These are phyloP conservation scores for Steatornis caripensis DNA, from an alignment of 2,113 vertebrate genomes.

Conservation along the genomic window DNA sequence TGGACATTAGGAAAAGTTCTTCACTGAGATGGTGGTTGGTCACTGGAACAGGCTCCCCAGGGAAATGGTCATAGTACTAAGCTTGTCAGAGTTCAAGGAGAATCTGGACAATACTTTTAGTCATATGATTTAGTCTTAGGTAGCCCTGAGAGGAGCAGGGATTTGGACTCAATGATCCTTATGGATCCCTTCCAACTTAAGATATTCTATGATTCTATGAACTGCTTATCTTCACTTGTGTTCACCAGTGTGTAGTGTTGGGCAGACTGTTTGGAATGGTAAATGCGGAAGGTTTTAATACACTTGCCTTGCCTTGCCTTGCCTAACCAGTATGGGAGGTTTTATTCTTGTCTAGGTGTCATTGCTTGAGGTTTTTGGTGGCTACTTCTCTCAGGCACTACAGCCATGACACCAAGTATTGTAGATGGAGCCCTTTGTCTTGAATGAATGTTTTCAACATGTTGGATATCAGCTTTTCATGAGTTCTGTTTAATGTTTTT, in stretches of 20 bases:
- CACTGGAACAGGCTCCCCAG: background rate
- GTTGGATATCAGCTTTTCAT: background rate
- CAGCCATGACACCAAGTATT: background rate
- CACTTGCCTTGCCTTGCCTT: background rate
- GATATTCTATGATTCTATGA: background rate
- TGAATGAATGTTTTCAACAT: background rate
- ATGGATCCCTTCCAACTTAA: background rate
- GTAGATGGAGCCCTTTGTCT: background rate
- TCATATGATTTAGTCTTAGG: background rate
- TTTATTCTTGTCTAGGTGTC: background rate
- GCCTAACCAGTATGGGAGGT: background rate
- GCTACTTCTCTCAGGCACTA: background rate
- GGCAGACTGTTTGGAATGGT: background rate
- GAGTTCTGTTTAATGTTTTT: background rate
- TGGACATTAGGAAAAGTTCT: background rate
- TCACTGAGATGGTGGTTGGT: accelerated
- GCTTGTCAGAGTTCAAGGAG: background rate
- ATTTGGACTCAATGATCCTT: accelerated
- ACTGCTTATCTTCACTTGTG: background rate
- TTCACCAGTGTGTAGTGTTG: background rate
- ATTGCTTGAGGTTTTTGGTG: background rate
- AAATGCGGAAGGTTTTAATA: background rate
- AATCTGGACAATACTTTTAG: accelerated
- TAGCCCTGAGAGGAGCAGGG: background rate
- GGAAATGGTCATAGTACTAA: background rate